phyloP scores from a whole-genome alignment of 2,113 vertebrate genomes.

The Melanocharis versteri region DNA sequence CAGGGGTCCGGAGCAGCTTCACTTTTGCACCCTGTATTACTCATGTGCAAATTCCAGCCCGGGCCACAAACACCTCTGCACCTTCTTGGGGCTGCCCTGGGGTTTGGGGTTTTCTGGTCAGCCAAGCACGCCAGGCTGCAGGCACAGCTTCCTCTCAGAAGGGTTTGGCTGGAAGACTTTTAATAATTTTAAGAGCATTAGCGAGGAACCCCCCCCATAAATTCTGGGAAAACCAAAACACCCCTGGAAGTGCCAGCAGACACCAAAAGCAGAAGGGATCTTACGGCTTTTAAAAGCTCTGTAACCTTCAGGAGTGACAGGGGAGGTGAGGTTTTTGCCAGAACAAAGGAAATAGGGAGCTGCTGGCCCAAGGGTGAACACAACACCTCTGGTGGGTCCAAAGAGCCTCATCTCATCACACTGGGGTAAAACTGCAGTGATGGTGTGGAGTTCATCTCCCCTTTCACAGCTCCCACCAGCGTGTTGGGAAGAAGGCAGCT shows the following conservation, averaged over 20 bases:
- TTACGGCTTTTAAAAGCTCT: rapidly evolving
- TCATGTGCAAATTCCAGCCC: neutral
- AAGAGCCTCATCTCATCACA: neutral
- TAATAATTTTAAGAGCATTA: neutral
- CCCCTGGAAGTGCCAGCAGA: neutral
- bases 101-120: neutral
- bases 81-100: neutral
- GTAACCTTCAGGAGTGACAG: neutral
- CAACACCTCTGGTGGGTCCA: neutral
- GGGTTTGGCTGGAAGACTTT: neutral
- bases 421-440: neutral
- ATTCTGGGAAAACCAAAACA: neutral
- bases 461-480: neutral
- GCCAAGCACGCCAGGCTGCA: neutral
- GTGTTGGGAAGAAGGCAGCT: neutral
- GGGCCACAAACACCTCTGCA: neutral
- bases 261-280: neutral
- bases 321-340: neutral
- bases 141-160: neutral
- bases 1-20: neutral
- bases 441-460: neutral
- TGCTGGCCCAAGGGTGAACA: neutral
- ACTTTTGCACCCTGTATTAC: neutral
- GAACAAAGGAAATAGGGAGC: neutral
- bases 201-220: rapidly evolving